Percentiles rank a stretch among this genome's conserved stretches.
phyloP scores from a whole-genome alignment of 1,140 invertebrate genomes.

The Apolygus lucorum region DNA sequence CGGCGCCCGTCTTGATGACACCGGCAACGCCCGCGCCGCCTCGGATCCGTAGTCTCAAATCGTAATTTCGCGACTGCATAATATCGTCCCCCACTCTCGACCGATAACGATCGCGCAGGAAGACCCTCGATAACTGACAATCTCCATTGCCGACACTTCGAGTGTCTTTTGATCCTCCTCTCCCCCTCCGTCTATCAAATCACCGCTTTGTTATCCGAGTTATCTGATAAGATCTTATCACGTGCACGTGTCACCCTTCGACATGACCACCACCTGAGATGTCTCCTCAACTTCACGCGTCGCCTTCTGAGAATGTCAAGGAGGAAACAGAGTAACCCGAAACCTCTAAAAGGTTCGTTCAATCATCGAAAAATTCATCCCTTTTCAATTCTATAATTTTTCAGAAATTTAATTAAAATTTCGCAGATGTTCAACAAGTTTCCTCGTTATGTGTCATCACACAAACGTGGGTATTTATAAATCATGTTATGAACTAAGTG shows the following conservation, averaged over 20 bases:
- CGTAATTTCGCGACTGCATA: background rate
- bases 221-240: background rate
- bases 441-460: no score
- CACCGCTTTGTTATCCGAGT: background rate
- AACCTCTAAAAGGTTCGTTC: conserved; percentile 55
- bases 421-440: no score
- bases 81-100: background rate
- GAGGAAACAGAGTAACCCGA: conserved; percentile 56
- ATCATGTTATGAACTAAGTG: no score
- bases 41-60: background rate
- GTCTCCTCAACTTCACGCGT: background rate
- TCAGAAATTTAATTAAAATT: no score
- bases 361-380: no score
- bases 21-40: background rate
- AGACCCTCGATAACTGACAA: no score
- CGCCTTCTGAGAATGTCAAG: conserved; percentile 45
- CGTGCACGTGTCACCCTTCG: background rate
- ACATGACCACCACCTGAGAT: conserved; percentile 13
- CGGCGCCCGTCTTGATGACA: background rate
- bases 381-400: no score
- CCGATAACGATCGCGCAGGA: background rate
- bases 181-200: background rate
- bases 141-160: background rate
- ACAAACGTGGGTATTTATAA: no score
- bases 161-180: background rate